phyloP scores from a whole-genome alignment of 2,797 vertebrate species.

The Lagocephalus sceleratus region DNA sequence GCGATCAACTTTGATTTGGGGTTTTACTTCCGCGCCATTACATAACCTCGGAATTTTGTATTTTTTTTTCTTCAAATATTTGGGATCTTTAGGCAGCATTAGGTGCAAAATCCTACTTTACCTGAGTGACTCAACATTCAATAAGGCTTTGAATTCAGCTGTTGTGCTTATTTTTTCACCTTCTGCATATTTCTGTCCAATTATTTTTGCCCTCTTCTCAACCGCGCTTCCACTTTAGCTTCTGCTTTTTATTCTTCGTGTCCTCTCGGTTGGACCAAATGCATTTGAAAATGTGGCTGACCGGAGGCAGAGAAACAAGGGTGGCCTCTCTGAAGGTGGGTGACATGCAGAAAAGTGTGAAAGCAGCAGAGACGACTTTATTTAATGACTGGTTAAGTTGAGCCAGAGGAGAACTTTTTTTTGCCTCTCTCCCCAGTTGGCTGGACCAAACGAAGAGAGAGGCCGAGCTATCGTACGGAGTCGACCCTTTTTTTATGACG shows the following conservation, averaged over 20 bases:
- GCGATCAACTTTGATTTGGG: constrained; percentile 43
- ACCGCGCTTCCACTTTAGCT: neutral
- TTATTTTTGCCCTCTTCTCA: too few species aligned
- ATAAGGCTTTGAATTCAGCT: too few species aligned
- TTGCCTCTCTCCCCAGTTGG: constrained; percentile 10
- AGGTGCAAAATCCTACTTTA: too few species aligned
- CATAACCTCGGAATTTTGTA: constrained; percentile 16
- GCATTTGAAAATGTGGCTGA: constrained; percentile 36
- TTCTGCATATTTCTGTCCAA: constrained; percentile 1
- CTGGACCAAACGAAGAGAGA: constrained; percentile 51
- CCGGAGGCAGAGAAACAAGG: constrained; percentile 26
- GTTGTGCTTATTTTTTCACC: too few species aligned
- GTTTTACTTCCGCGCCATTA: constrained; percentile 8
- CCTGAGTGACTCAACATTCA: too few species aligned
- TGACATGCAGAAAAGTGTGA: constrained; percentile 53
- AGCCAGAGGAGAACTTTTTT: constrained; percentile 28
- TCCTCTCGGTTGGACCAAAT: constrained; percentile 32
- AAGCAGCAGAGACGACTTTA: constrained; percentile 47
- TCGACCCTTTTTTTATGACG: constrained; percentile 58
- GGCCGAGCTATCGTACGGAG: constrained; percentile 51
- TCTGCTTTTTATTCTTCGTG: constrained; percentile 10
- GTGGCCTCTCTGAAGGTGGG: constrained; percentile 19
- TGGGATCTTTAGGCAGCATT: too few species aligned
- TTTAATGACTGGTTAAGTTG: constrained; percentile 59
- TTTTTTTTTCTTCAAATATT: neutral